Percentiles rank a stretch among this genome's conserved stretches.
phyloP scores from a whole-genome alignment of 1,140 invertebrate genomes.

The Drosophila ercepeae region DNA sequence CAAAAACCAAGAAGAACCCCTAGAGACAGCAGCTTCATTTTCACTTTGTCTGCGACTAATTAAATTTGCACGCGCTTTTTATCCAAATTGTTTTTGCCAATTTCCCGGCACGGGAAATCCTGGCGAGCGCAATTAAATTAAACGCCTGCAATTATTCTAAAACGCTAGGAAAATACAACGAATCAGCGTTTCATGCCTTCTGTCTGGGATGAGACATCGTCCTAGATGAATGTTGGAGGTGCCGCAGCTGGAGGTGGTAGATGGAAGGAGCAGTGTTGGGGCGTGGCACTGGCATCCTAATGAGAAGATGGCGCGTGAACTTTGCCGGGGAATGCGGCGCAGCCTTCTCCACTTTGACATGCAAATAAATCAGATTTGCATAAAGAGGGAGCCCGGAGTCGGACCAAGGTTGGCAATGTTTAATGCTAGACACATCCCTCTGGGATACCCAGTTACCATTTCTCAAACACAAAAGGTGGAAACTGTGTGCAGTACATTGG shows the following conservation, averaged over 20 bases:
- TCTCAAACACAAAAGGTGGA: constrained; percentile 49
- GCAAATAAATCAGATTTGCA: constrained; percentile 83
- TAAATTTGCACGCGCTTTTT: constrained; percentile 74
- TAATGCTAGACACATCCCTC: constrained; percentile 14
- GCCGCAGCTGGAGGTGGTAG: not conserved
- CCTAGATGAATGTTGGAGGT: constrained; percentile 29
- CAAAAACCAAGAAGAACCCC: not conserved
- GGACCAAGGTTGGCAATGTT: constrained; percentile 28
- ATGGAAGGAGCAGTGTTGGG: not conserved
- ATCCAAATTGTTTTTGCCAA: constrained; percentile 60
- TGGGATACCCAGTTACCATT: constrained; percentile 25
- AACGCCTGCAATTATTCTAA: constrained; percentile 79
- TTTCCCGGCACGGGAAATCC: constrained; percentile 52
- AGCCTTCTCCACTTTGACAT: constrained; percentile 71
- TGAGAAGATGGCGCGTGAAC: constrained; percentile 57
- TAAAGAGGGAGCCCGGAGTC: constrained; percentile 46
- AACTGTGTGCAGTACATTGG: constrained; percentile 23
- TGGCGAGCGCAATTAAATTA: constrained; percentile 77
- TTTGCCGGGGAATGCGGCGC: constrained; percentile 42
- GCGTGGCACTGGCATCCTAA: constrained; percentile 35
- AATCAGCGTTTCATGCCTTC: constrained; percentile 43
- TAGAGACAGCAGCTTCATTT: constrained; percentile 42
- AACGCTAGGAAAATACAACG: constrained; percentile 62
- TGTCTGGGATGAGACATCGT: not conserved
- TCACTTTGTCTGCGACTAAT: constrained; percentile 72